Conservation (phyloP, 2,797 vertebrate species). For the Vireo griseus region DNA sequence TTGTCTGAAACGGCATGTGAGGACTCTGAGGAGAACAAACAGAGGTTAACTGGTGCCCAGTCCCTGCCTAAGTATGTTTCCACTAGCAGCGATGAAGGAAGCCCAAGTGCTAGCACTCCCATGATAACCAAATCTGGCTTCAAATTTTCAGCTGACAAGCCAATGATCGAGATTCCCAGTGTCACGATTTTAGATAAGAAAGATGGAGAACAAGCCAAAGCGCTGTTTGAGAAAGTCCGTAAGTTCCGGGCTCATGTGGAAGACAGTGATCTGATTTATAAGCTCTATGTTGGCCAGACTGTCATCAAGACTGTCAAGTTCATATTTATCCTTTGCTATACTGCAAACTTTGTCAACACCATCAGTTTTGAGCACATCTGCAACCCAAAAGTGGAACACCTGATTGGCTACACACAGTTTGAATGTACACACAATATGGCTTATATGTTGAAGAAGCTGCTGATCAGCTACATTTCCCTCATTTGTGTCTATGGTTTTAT, state of each 20-base stretch:
- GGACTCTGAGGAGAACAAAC: conserved; percentile 97
- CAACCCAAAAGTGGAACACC: conserved; percentile 89
- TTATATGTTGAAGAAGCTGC: conserved; percentile 95
- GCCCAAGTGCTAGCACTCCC: conserved; percentile 89
- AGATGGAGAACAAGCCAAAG: conserved; percentile 97
- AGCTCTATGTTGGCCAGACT: conserved; percentile 94
- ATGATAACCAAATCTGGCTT: conserved; percentile 90
- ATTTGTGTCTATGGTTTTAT: conserved; percentile 94
- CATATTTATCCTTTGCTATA: conserved; percentile 95
- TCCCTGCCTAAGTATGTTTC: conserved; percentile 92
- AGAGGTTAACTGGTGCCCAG: conserved; percentile 87
- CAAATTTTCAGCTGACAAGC: conserved; percentile 92
- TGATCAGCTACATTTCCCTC: conserved; percentile 93
- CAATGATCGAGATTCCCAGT: conserved; percentile 89
- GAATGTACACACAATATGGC: conserved; percentile 98
- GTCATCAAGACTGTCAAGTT: conserved; percentile 97
- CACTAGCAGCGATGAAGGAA: conserved; percentile 95
- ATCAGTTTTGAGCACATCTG: conserved; percentile 93
- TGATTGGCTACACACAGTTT: conserved; percentile 91
- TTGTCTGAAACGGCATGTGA: conserved; percentile 97
- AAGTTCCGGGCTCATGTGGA: conserved; percentile 96
- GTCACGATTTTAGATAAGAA: conserved; percentile 99
- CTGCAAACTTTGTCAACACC: conserved; percentile 91
- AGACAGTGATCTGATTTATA: conserved; percentile 97
- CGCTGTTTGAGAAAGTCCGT: conserved; percentile 95